Percentiles rank a stretch among this genome's conserved stretches.
Evolutionary conservation across 2,888 invertebrate species (phyloP).

Genomic region (Eugnorisma glareosa): DNA sequence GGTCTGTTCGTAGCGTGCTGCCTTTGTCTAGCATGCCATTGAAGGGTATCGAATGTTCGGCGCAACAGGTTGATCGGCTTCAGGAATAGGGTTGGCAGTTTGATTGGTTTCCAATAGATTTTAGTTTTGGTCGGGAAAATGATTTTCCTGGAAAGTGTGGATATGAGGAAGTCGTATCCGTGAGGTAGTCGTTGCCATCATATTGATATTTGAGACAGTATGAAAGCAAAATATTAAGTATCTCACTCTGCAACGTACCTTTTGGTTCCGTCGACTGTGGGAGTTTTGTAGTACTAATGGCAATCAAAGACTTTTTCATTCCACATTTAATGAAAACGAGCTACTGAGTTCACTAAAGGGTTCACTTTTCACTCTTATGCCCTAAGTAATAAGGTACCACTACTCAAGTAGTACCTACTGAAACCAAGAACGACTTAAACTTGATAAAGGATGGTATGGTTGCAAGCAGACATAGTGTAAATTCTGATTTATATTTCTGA

Average conservation of each 20-base stretch:
- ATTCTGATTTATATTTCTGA: no score
- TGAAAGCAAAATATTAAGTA: not conserved
- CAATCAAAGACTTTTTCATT: not conserved
- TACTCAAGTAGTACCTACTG: not conserved
- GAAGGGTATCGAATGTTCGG: slow-evolving; percentile 90
- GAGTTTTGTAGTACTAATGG: not conserved
- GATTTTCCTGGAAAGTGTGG: not conserved
- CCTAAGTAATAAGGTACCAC: no score
- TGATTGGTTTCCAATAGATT: slow-evolving; percentile 77
- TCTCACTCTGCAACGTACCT: not conserved
- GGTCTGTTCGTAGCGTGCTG: slow-evolving; percentile 52
- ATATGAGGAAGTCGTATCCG: not conserved
- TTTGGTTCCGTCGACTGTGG: not conserved
- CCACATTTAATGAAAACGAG: not conserved
- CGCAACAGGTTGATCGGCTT: slow-evolving; percentile 89
- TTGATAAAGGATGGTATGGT: not conserved
- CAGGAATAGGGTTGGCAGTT: slow-evolving; percentile 83
- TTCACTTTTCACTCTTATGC: no score
- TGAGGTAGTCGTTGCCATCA: not conserved
- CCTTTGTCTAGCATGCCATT: slow-evolving; percentile 83
- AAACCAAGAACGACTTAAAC: not conserved
- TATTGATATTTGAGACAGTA: not conserved
- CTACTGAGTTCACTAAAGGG: no score
- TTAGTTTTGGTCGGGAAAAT: not conserved
- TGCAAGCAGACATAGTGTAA: not conserved